Evolutionary conservation across 92 coral and sea anemone genomes (phyloP).

Genomic region (Nematostella vectensis): DNA sequence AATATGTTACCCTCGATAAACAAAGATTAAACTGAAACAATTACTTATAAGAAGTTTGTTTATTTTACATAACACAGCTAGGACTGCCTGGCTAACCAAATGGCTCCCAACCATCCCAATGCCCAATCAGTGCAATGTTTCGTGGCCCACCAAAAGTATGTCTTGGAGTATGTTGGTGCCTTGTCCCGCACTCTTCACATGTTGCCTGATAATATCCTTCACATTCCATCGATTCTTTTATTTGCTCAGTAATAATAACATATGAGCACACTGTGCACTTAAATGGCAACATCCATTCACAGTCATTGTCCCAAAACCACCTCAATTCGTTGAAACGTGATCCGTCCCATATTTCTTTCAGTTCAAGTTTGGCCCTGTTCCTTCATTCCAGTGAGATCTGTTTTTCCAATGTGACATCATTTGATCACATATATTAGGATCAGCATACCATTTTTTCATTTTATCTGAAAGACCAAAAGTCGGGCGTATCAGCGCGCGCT

Average conservation of each 20-base stretch:
- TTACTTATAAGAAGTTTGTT: neutral
- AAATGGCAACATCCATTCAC: slow-evolving; percentile 37
- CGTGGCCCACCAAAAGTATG: slow-evolving; percentile 34
- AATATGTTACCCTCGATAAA: too few relatives aligned
- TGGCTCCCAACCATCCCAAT: slow-evolving; percentile 59
- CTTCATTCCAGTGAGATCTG: slow-evolving; percentile 28
- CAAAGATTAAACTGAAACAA: too few relatives aligned
- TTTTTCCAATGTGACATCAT: slow-evolving; percentile 47
- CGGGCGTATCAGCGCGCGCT: too few relatives aligned
- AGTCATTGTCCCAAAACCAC: slow-evolving; percentile 43
- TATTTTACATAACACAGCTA: slow-evolving; percentile 26
- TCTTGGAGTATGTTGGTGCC: slow-evolving; percentile 3
- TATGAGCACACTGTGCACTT: slow-evolving; percentile 28
- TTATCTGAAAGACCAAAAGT: slow-evolving; percentile 41
- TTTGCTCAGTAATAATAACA: slow-evolving; percentile 21
- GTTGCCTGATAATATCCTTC: slow-evolving; percentile 17
- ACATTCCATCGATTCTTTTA: slow-evolving; percentile 9
- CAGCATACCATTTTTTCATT: slow-evolving; percentile 22
- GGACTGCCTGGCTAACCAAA: slow-evolving; percentile 44
- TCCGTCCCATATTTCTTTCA: slow-evolving; percentile 50
- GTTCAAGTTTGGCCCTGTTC: slow-evolving; percentile 11
- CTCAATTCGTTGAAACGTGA: slow-evolving; percentile 25
- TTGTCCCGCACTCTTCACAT: slow-evolving; percentile 36
- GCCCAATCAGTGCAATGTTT: slow-evolving; percentile 40
- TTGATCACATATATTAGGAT: slow-evolving; percentile 24